phyloP scores from a whole-genome alignment of 1,140 invertebrate genomes.

The Drepana arcuata region DNA sequence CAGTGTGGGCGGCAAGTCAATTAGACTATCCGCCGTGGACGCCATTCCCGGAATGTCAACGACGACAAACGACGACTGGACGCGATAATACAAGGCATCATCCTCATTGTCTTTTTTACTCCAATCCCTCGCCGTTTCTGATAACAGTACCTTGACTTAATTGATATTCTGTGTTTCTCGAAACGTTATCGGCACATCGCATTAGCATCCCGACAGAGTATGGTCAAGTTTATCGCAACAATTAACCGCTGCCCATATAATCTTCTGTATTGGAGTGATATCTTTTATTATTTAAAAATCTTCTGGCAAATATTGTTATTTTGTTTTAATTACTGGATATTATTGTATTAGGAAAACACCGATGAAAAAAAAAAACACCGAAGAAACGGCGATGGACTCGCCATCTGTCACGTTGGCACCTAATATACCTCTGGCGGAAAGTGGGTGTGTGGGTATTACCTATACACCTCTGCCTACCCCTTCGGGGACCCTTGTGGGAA shows the following conservation, averaged over 20 bases:
- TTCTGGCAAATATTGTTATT: too few species aligned
- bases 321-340: too few species aligned
- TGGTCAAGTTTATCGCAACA: slow-evolving; percentile 31
- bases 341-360: too few species aligned
- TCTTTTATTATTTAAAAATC: slow-evolving; percentile 21
- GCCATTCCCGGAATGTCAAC: slow-evolving; percentile 65
- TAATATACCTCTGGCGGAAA: too few species aligned
- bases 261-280: slow-evolving; percentile 11
- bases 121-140: slow-evolving; percentile 34
- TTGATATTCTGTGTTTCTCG: slow-evolving; percentile 55
- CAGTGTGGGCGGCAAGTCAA: slow-evolving; percentile 64
- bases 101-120: slow-evolving; percentile 40
- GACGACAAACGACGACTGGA: slow-evolving; percentile 60
- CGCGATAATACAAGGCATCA: slow-evolving; percentile 41
- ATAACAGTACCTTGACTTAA: slow-evolving; percentile 61
- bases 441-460: too few species aligned
- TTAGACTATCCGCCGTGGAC: slow-evolving; percentile 65
- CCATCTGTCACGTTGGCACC: too few species aligned
- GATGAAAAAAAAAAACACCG: too few species aligned
- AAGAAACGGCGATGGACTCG: too few species aligned
- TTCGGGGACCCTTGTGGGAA: too few species aligned
- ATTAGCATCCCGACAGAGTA: slow-evolving; percentile 29
- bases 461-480: too few species aligned
- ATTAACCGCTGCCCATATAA: slow-evolving; percentile 31
- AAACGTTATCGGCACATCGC: slow-evolving; percentile 49